A percentile compares a stretch with the other conserved stretches of the same genome.
Evolutionary conservation across 2,888 invertebrate species (phyloP).

Genomic region (Dyspetes luteomarginatus): DNA sequence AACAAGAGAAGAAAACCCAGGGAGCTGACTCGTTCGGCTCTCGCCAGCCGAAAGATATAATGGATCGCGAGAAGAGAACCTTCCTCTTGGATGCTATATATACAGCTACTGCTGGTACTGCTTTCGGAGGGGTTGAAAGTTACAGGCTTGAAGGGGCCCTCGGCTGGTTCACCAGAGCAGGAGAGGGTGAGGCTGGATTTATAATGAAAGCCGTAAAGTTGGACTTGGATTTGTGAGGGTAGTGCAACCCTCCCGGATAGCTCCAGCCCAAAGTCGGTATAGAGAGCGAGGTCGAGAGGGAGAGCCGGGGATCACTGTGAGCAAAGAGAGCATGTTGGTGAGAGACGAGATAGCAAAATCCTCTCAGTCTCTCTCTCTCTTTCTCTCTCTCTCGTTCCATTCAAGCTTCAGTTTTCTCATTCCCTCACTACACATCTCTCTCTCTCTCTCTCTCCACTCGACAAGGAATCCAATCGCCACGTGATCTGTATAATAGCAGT

Average conservation of each 20-base stretch:
- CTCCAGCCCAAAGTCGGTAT: constrained; percentile 60
- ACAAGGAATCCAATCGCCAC: constrained; percentile 82
- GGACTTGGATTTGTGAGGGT: constrained; percentile 82
- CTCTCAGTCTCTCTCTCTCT: constrained; percentile 30
- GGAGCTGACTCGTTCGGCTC: constrained; percentile 67
- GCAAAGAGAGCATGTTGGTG: constrained; percentile 61
- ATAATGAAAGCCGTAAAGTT: constrained; percentile 83
- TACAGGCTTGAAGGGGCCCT: constrained; percentile 76
- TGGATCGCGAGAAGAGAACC: constrained; percentile 77
- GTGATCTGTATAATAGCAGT: constrained; percentile 82
- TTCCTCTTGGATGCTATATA: constrained; percentile 47
- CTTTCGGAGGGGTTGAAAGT: constrained; percentile 79
- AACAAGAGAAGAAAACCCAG: constrained; percentile 61
- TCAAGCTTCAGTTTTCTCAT: constrained; percentile 31
- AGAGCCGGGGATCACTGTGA: constrained; percentile 62
- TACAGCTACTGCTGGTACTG: constrained; percentile 46
- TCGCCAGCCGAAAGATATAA: constrained; percentile 80
- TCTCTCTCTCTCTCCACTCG: constrained; percentile 65
- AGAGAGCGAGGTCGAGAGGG: constrained; percentile 55
- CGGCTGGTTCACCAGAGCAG: constrained; percentile 57
- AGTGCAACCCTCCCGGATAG: constrained; percentile 73
- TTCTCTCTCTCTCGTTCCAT: constrained; percentile 32
- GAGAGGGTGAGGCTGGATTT: constrained; percentile 80
- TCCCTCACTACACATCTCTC: too few species aligned
- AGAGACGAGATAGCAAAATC: constrained; percentile 61